A percentile compares a stretch with the other conserved stretches of the same genome.
Evolutionary conservation across 2,113 vertebrate genomes (phyloP).

Genomic region (Pimephales promelas): DNA sequence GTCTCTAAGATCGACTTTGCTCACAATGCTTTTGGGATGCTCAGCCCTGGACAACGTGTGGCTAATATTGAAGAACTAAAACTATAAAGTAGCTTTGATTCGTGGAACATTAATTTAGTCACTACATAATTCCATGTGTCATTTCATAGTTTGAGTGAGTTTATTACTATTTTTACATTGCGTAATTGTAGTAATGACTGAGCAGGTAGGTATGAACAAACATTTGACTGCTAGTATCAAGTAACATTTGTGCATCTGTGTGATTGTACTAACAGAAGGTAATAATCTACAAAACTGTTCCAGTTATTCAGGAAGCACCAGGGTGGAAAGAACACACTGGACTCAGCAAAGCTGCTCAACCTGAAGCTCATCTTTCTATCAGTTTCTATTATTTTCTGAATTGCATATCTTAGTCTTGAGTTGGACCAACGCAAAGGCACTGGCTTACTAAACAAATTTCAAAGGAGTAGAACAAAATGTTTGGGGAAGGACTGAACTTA

Average conservation of each 20-base stretch:
- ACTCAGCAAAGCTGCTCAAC: constrained; percentile 11
- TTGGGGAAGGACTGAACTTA: constrained; percentile 8
- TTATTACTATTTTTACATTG: too few relatives aligned
- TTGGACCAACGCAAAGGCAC: neutral
- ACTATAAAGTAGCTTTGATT: neutral
- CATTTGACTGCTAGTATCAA: neutral
- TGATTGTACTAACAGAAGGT: neutral
- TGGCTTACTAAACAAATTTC: neutral
- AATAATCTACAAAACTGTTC: neutral
- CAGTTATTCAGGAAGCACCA: constrained; percentile 5
- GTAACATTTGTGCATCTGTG: neutral
- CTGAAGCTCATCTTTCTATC: neutral
- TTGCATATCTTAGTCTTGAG: neutral
- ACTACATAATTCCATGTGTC: neutral
- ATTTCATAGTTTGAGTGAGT: neutral
- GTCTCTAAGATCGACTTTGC: too few relatives aligned
- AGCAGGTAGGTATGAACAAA: neutral
- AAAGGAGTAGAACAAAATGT: constrained; percentile 42
- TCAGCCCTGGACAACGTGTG: neutral
- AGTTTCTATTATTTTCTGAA: neutral
- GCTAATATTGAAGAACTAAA: neutral
- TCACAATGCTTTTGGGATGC: too few relatives aligned
- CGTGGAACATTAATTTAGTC: neutral
- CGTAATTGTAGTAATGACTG: neutral
- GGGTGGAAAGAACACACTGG: neutral